Base-by-base conservation (phyloP, 2,113 vertebrate genomes). In the Prunella himalayana region DNA sequence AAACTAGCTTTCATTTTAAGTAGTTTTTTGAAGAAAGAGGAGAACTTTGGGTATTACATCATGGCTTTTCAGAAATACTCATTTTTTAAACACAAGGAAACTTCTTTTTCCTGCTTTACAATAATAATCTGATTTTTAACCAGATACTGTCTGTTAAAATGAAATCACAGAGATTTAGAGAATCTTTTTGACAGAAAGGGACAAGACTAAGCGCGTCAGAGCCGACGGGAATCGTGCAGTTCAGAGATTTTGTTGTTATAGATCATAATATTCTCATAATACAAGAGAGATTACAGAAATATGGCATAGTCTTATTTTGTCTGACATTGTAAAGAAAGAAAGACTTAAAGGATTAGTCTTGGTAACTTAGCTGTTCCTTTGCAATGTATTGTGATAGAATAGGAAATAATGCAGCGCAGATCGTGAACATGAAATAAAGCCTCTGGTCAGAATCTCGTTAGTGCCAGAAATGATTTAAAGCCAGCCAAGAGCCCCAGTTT, bases 311-410 rank as follows among this genome's bases (percentile, higher is more conserved):
- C 82, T 94, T 95, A 88, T 80, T 96, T 96, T 85, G 72, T 86
- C 89, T 96, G 95, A 94, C 82, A 61, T 51, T 90, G 79, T 82
- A 72, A 87, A 96, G 92, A 94, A 92, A 94, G 84, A 88, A 35
- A 85, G 94, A 95, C 79, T 96, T 95, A 97, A 95, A 92, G 92
- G 95, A 97, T 96, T 97, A 95, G 84, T 75, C 80, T 86, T 94
- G 95, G 93, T 96, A 95, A 89, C 49, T 82, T 78, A 85, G 73
- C 80, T 63, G 59, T 91, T 95, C 61, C 61, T 91, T 94, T 86
- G 68, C 88, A 95, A n/a, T 0, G 3, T 57, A 68, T 90, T 92
- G 84, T 92, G 94, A 92, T 94, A 68, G 76, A 90, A 92, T 80
- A 68, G 75, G 65, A 90, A 94, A 79, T 93, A 95, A 94, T 60